Base-by-base conservation (phyloP, 2,888 invertebrate genomes). In the Amblyjoppa fuscipennis region DNA sequence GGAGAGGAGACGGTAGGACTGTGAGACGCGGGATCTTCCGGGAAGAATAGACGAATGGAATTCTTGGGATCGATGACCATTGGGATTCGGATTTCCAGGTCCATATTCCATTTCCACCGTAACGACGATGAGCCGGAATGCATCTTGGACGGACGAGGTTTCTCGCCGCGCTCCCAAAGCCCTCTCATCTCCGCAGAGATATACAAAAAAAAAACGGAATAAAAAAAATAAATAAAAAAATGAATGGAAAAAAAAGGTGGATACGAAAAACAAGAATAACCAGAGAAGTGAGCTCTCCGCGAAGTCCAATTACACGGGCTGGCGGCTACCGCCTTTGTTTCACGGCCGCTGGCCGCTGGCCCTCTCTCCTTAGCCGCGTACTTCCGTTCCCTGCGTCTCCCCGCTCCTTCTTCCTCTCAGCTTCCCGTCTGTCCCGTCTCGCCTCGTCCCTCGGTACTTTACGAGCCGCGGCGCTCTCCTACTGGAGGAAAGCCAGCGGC, bases 221-320 rank as follows among this genome's bases (percentile, higher is more conserved):
- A 53, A 56, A 25, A 61, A 38, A 56, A 31, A 7, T 74, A 71
- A 77, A 71, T 45, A 53, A 66, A 49, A 61, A 81, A 34, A 61
- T 61, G 28, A 82, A 82, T 31, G 49, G 81, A 82, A 84, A 76
- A 49, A 69, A 64, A 28, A n/a, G n/a, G 31, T 3, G 9, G 51
- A 51, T 70, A 38, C 25, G 71, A 82, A 80, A 78, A 85, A 83
- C 71, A 85, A 79, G 81, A 81, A 81, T 75, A 87, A 85, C 81
- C 85, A 64, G 75, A 85, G 81, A 83, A 82, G 71, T 75, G 77
- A 78, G 78, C 38, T 76, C 75, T 75, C 80, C 68, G 89, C 88
- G 83, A 91, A 93, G 92, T 93, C 92, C 93, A 94, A 94, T 94
- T 94, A 94, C 93, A 94, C 94, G 94, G 85, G 92, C 92, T 92